phyloP scores from a whole-genome alignment of 1,140 invertebrate species.

The Ptiloglossa arizonensis region DNA sequence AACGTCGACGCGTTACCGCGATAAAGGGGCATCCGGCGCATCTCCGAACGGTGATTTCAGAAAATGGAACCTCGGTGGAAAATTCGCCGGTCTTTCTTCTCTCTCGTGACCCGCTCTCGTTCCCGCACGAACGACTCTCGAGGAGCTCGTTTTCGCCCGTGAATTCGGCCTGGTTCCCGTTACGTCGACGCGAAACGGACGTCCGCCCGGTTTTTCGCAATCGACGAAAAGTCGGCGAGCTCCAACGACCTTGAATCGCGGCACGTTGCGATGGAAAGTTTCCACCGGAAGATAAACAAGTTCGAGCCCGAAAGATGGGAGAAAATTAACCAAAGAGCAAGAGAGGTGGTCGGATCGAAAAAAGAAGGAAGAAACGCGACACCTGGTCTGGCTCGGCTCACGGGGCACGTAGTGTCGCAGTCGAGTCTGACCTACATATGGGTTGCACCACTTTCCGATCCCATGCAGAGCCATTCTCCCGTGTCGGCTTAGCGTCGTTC shows the following conservation, averaged over 20 bases:
- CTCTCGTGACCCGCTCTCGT: background rate
- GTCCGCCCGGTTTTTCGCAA: too few relatives aligned
- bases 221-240: too few relatives aligned
- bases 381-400: constrained; percentile 59
- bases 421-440: constrained; percentile 75
- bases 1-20: constrained; percentile 1
- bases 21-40: constrained; percentile 4
- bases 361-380: constrained; percentile 15
- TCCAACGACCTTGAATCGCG: too few relatives aligned
- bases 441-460: constrained; percentile 68
- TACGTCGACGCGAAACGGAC: background rate
- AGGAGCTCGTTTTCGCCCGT: constrained; percentile 39
- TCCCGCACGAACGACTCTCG: background rate
- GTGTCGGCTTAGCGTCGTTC: constrained; percentile 39
- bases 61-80: constrained; percentile 52
- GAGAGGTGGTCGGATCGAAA: background rate
- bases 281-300: too few relatives aligned
- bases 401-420: constrained; percentile 76
- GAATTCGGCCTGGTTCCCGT: background rate
- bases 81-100: constrained; percentile 11
- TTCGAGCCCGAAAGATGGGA: constrained; percentile 3
- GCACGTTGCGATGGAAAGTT: too few relatives aligned
- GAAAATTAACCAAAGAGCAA: constrained; percentile 5
- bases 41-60: constrained; percentile 36
- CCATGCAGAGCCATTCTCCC: constrained; percentile 44